These are phyloP conservation scores for Helobdella robusta DNA, from an alignment of 2,888 invertebrate species.

Conservation along the genomic window DNA sequence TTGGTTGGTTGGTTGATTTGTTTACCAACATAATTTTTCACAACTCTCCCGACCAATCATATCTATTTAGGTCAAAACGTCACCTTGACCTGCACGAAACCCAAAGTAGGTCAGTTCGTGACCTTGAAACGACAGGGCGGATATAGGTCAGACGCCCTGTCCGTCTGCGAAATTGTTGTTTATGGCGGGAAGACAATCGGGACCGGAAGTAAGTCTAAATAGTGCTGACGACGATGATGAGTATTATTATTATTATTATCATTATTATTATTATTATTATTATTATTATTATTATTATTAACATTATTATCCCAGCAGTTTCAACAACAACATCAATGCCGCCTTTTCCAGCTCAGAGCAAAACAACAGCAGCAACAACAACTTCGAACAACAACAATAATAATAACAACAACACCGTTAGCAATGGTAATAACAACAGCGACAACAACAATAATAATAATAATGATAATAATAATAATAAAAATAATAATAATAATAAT, in stretches of 20 bases:
- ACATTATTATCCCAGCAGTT: neutral
- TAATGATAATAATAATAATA: neutral
- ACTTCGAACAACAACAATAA: too few relatives aligned
- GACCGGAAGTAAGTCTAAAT: neutral
- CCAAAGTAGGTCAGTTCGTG: neutral
- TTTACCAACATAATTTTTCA: too few relatives aligned
- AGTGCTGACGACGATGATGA: neutral
- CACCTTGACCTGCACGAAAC: neutral
- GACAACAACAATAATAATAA: too few relatives aligned
- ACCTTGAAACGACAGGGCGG: neutral
- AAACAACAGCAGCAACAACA: too few relatives aligned
- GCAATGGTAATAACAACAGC: too few relatives aligned
- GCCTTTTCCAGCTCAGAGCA: too few relatives aligned
- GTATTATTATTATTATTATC: neutral
- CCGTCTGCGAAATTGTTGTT: neutral
- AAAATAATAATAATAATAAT: neutral
- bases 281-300: neutral
- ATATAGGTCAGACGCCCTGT: neutral
- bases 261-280: neutral
- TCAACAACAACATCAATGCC: too few relatives aligned
- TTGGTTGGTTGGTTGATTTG: too few relatives aligned
- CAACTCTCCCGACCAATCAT: too few relatives aligned
- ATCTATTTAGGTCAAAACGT: neutral
- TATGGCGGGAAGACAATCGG: neutral
- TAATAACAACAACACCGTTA: too few relatives aligned